These are phyloP conservation scores for Seriola quinqueradiata DNA, from an alignment of 2,113 vertebrate genomes.

Conservation along the genomic window DNA sequence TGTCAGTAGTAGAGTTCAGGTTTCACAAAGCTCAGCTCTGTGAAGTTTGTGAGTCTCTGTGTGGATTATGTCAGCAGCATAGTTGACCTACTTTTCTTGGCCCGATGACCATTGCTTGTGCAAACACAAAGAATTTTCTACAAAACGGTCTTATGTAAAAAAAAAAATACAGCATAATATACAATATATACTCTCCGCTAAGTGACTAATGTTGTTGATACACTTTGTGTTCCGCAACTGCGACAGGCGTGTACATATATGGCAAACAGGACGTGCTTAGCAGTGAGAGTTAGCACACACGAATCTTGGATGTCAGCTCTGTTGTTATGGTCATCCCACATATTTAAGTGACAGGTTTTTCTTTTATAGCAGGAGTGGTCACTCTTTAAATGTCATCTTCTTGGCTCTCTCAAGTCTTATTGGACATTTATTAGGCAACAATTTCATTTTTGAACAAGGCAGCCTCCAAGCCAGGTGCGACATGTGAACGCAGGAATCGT, in stretches of 20 bases:
- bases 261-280: background rate
- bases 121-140: constrained; percentile 15
- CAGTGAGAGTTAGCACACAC: background rate
- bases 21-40: constrained; percentile 52
- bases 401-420: constrained; percentile 19
- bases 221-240: background rate
- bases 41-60: constrained; percentile 34
- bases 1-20: constrained; percentile 35
- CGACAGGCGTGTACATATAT: background rate
- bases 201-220: background rate
- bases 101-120: constrained; percentile 5
- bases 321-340: constrained; percentile 8
- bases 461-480: constrained; percentile 39
- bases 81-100: constrained; percentile 61
- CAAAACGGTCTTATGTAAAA: background rate
- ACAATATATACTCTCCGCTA: background rate
- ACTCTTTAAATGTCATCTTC: constrained; percentile 37
- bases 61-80: constrained; percentile 55
- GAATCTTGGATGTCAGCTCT: constrained; percentile 10
- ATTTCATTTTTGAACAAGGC: constrained; percentile 13
- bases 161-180: background rate
- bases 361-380: constrained; percentile 45
- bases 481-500: constrained; percentile 20
- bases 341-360: constrained; percentile 51
- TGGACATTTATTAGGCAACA: constrained; percentile 47